Base-by-base conservation (phyloP, 53 echinoderm and acorn worm genomes). In the Temnopleurus reevesii region DNA sequence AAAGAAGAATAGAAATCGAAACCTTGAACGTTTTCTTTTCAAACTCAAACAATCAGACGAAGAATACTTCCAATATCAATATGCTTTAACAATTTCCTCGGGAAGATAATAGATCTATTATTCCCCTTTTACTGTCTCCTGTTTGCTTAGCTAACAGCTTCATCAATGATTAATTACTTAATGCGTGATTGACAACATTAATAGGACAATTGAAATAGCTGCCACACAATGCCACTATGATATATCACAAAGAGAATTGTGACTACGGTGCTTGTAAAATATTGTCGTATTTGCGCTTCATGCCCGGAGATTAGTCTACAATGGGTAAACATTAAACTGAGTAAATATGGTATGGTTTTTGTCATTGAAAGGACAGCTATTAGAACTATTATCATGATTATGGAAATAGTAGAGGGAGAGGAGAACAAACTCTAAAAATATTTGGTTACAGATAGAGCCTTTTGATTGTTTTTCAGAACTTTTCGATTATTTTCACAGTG, bases 161-260 rank as follows among this genome's bases (percentile, higher is more conserved):
- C 58, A 34, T 21, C 2, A 49, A 15, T 49, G 51, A 12, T 49
- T 79, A 46, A 79, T 49, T 79, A 49, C 79, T 49, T 45, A 45
- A 49, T 79, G 47, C 24, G 5, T 79, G 79, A 77, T 79, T 79
- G 79, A 79, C 79, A 79, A 49, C 79, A 79, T 47, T 79, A 29
- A 49, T 28, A 28, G 49, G 79, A 46, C 49, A 47, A 47, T 46
- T 49, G 27, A 47, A 47, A 77, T 24, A 44, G 77, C 45, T 33
- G 63, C 63, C 4, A 7, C 13, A 77, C 77, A 77, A 77, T 43
- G 77, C 10, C 43, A 33, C 45, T 41, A 77, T 45, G 45, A 77
- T 8, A 8, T 8, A 51, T 51, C 53, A 51, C 77, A 77, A 45
- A 59, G 34, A 63, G 63, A 63, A 63, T 5, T 63, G 34, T 63